A percentile compares a stretch with the other conserved stretches of the same genome.
phyloP scores from a whole-genome alignment of 1,140 invertebrate genomes.

The Micrasema longulum region DNA sequence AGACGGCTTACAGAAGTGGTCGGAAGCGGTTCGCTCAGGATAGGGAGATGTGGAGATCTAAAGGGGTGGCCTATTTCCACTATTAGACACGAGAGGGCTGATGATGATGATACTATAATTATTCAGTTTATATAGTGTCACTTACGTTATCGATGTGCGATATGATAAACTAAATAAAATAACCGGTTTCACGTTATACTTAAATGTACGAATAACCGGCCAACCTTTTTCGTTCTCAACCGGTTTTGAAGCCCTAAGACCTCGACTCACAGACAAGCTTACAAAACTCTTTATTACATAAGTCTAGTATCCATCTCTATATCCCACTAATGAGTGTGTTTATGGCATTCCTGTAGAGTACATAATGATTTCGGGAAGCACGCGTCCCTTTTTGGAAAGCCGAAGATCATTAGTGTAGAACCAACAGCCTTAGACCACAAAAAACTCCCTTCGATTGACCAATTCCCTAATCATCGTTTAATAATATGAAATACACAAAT shows the following conservation, averaged over 20 bases:
- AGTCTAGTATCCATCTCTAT: background rate
- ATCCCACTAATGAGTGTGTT: slow-evolving; percentile 1
- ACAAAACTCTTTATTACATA: slow-evolving; percentile 4
- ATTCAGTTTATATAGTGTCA: no score
- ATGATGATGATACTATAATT: no score
- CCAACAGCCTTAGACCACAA: no score
- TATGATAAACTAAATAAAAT: no score
- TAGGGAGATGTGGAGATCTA: no score
- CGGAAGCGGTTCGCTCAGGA: no score
- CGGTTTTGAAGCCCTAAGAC: background rate
- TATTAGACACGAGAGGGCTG: no score
- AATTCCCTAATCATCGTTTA: background rate
- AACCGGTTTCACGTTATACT: no score
- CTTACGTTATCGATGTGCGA: no score
- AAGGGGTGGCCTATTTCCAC: no score
- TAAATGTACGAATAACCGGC: background rate
- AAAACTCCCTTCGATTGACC: slow-evolving; percentile 1
- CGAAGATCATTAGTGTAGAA: background rate
- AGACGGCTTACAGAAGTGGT: no score
- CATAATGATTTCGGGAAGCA: background rate
- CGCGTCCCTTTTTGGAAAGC: background rate
- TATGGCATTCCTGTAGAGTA: slow-evolving; percentile 5
- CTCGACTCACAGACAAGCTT: background rate
- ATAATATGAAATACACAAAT: background rate
- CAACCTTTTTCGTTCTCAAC: background rate